Evolutionary conservation across 2,113 vertebrate species (phyloP), one percentile per base, ranked within the genome.

Genomic region (Notarius lentiginosus): DNA sequence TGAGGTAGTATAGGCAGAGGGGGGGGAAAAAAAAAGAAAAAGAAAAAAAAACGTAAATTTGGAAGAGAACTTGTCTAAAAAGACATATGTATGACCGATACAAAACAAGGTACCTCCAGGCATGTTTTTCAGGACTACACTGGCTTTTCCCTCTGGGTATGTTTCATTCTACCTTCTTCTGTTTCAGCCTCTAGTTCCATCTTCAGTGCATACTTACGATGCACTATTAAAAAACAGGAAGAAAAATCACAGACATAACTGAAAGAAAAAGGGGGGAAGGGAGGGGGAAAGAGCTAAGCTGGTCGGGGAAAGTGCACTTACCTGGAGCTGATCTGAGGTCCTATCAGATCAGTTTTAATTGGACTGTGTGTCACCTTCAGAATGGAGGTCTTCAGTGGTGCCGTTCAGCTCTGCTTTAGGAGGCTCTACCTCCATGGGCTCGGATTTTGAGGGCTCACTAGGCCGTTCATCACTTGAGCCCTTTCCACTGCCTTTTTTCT

Each of bases 301-400:
- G 87, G 91, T 90, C 24, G 88, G 89, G 92, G 96, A 96, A 95
- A 95, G 94, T 97, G 94, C 97, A 99, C 98, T 98, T 99, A 99
- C 98, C 98, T 99, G 97, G 96, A 96, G 95, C 97, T 97, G 98
- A 99, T 99, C 97, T 99, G 98, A 99, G 98, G 98, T 98, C 98
- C 97, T 98, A 99, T 99, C 98, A 99, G 98, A 99, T 99, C 97
- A 99, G 98, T 99, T 99, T 99, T 99, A 99, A 99, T 99, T 99
- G 98, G 98, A 99, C 98, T 99, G 98, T 99, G 98, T 99, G 98
- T 99, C 98, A 99, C 98, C 98, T 99, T 99, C 98, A 99, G 97
- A 99, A 96, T 98, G 98, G 95, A 97, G 96, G 96, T 98, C 97
- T 98, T 98, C 96, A 91, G 92, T 95, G 95, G 97, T 97, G 95